Evolutionary conservation across 2,797 vertebrate species (phyloP).

Genomic region (Microhierax caerulescens): DNA sequence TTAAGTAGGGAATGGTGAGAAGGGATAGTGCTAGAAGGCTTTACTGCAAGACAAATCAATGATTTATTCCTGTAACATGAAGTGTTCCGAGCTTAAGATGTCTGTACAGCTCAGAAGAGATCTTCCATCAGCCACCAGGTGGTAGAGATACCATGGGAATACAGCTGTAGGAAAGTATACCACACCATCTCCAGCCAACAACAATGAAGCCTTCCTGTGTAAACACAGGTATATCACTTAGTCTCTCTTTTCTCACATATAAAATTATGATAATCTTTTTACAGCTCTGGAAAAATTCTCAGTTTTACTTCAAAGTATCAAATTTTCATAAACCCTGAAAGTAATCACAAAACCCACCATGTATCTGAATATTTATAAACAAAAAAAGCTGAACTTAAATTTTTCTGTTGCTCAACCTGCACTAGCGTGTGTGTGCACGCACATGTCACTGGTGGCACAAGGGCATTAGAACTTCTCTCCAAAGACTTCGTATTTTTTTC

Average conservation of each 20-base stretch:
- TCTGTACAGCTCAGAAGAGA: background rate
- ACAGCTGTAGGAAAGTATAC: background rate
- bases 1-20: background rate
- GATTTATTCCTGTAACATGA: background rate
- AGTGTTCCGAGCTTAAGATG: background rate
- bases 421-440: background rate
- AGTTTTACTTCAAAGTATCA: background rate
- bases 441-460: background rate
- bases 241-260: background rate
- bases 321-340: background rate
- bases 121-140: rapidly evolving
- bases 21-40: background rate
- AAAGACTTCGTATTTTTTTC: background rate
- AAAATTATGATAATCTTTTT: background rate
- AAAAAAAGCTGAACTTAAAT: background rate
- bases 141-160: background rate
- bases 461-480: background rate
- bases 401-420: background rate
- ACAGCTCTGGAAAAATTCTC: background rate
- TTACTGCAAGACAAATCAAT: background rate
- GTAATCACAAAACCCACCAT: background rate
- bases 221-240: background rate
- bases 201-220: background rate
- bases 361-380: background rate
- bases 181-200: background rate